Evolutionary conservation across 2,888 invertebrate species (phyloP), one percentile per base, ranked within the genome.

Genomic region (Pyrrhosoma nymphula): DNA sequence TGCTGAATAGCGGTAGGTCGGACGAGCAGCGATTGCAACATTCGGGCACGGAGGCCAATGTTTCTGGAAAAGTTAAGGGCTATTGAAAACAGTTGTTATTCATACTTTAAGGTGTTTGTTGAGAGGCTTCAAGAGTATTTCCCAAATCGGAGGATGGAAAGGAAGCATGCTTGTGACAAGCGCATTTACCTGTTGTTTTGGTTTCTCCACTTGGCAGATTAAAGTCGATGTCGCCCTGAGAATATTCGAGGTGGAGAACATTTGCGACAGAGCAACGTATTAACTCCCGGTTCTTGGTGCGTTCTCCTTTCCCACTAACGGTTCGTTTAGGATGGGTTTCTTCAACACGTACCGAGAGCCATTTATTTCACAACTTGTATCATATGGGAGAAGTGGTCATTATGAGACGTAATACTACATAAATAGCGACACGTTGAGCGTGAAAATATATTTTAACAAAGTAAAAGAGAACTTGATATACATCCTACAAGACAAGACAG

Each of bases 101-200:
- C 69, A 8, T 26, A n/a, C 26, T 16, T 20, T 10, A 60, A 60
- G 60, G 60, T 60, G 60, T 69, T n/a, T n/a, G 69, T 30, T 0
- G 30, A 4, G 30, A 82, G 30, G 35, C 18, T 82, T 82, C 26
- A 26, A 30, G 75, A 82, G 30, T 18, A 18, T 20, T 35, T 82
- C 75, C 30, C 60, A 60, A 60, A 60, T 82, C 35, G 75, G 14
- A 1, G n/a, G 14, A 35, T n/a, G 30, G 75, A 82, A 14, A 55
- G 89, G 89, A n/a, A 89, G 89, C 26, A 26, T 89, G 89, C 55
- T 47, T 89, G n/a, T 47, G 89, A 30, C 55, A 89, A 88, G 35
- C 23, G 47, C 89, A 55, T 55, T 55, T 55, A 1, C 26, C 12
- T 55, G 55, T 89, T 89, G 89, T 89, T 89, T 89, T 47, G 89